Evolutionary conservation across 1,140 invertebrate genomes (phyloP), one percentile per base, ranked within the genome.

Genomic region (Metopolophium dirhodum): DNA sequence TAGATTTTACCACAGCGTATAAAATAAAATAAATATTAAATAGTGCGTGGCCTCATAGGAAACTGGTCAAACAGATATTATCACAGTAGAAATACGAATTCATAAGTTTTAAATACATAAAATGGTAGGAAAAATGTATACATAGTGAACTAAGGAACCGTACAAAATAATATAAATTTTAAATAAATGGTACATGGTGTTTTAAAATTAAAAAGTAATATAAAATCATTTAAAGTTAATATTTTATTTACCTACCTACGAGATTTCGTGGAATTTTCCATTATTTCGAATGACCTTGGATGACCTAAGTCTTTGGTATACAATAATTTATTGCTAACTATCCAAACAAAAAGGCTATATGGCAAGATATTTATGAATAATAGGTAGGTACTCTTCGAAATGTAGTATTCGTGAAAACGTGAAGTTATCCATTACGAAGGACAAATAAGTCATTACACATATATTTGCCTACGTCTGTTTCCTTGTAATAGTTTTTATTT

Each of bases 401-500:
- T 77, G n/a, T 7, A 77, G 14, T n/a, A 77, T 77, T 77, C 61
- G 61, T n/a, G n/a, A 77, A 77, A 18, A 77, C 30, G 61, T 35
- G 14, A 35, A 77, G 61, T 77, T 77, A 0, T 77, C 30, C 14
- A n/a, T 77, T 14, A 18, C n/a, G 61, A 77, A 77, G 61, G 61
- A 77, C 61, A 77, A 77, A 77, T 77, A 77, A 77, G 30, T 77
- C 11, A n/a, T 77, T 77, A 77, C 18, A n/a, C 14, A n/a, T 77
- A n/a, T 77, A 77, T 77, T 77, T 77, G 30, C n/a, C 14, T n/a
- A 77, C 30, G 6, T 7, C 0, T n/a, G n/a, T 77, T 77, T 77
- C n/a, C 30, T 77, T 77, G 61, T 77, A 77, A 77, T 77, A 77
- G 30, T 77, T 77, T 68, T n/a, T 68, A 68, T 77, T 77, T 77